A percentile compares a stretch with the other conserved stretches of the same genome.
These are phyloP conservation scores for Aurelia coerulea DNA, from an alignment of 30 jellyfish, hydroid and myxozoan genomes.

Conservation along the genomic window DNA sequence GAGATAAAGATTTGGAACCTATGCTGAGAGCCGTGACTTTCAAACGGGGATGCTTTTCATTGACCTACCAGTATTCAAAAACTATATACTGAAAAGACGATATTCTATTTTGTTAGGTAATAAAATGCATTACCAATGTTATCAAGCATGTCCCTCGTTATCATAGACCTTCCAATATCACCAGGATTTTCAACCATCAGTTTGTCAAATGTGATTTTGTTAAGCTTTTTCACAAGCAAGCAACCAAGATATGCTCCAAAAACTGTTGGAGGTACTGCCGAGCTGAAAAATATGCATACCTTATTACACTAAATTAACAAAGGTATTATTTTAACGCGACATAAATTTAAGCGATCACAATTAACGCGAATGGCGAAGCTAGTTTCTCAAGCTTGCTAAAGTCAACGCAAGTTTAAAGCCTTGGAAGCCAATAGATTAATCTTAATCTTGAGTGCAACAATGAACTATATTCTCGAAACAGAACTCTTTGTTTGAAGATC, in stretches of 20 bases:
- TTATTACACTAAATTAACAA: not conserved
- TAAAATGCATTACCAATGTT: slow-evolving; percentile 54
- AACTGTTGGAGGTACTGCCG: slow-evolving; percentile 47
- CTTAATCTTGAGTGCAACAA: no score
- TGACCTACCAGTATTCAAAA: no score
- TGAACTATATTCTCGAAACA: no score
- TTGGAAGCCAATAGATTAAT: no score
- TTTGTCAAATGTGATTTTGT: slow-evolving; percentile 53
- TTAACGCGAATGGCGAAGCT: no score
- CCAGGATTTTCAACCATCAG: slow-evolving; percentile 47
- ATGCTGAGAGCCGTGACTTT: no score
- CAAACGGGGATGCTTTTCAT: no score
- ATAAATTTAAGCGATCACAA: not conserved
- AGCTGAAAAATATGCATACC: not conserved
- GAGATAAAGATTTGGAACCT: no score
- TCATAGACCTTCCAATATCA: slow-evolving; percentile 85
- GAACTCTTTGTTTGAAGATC: no score
- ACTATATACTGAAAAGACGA: no score
- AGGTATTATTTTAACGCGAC: not conserved
- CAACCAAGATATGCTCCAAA: slow-evolving; percentile 87
- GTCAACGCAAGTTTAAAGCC: no score
- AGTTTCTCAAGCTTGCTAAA: no score
- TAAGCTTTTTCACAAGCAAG: slow-evolving; percentile 62
- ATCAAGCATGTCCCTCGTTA: slow-evolving; percentile 81
- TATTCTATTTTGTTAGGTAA: slow-evolving; percentile 1